These are phyloP conservation scores for Peromyscus leucopus DNA, from an alignment of 2,113 vertebrate species.

Conservation along the genomic window DNA sequence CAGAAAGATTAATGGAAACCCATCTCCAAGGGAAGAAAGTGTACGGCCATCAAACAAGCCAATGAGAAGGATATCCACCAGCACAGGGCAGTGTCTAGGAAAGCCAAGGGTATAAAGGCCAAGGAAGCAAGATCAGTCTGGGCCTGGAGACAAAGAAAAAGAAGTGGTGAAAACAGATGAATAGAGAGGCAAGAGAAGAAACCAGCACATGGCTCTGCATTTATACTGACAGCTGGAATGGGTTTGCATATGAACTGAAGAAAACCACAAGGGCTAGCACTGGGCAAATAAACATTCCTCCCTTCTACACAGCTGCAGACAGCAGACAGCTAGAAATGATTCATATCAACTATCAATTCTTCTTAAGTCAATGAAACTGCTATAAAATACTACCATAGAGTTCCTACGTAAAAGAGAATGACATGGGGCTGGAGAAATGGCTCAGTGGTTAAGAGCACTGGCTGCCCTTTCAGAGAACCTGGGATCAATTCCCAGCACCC, in stretches of 20 bases:
- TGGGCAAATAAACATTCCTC: slow-evolving; percentile 12
- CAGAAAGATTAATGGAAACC: slow-evolving; percentile 73
- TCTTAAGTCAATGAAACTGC: slow-evolving; percentile 49
- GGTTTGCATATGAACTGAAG: slow-evolving; percentile 49
- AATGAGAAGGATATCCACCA: slow-evolving; percentile 93
- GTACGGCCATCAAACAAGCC: slow-evolving; percentile 81
- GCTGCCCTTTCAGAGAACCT: not conserved
- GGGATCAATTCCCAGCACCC: not conserved
- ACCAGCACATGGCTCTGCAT: slow-evolving; percentile 57
- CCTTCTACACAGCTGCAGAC: not conserved
- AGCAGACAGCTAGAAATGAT: slow-evolving; percentile 15
- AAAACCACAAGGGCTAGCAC: slow-evolving; percentile 42
- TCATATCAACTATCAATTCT: slow-evolving; percentile 28
- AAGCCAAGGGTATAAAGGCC: slow-evolving; percentile 94
- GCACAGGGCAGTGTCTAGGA: slow-evolving; percentile 93
- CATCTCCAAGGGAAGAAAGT: slow-evolving; percentile 80
- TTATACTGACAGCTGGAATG: slow-evolving; percentile 59
- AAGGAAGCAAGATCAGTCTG: slow-evolving; percentile 93
- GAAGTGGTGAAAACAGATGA: slow-evolving; percentile 85
- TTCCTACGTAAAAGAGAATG: slow-evolving; percentile 17
- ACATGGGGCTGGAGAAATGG: not conserved
- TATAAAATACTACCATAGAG: not conserved
- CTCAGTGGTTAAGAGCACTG: not conserved
- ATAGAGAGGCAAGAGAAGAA: slow-evolving; percentile 78
- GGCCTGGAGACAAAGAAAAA: slow-evolving; percentile 91